These are phyloP conservation scores for Ataeniobius toweri DNA, from an alignment of 2,797 vertebrate species.

Conservation along the genomic window DNA sequence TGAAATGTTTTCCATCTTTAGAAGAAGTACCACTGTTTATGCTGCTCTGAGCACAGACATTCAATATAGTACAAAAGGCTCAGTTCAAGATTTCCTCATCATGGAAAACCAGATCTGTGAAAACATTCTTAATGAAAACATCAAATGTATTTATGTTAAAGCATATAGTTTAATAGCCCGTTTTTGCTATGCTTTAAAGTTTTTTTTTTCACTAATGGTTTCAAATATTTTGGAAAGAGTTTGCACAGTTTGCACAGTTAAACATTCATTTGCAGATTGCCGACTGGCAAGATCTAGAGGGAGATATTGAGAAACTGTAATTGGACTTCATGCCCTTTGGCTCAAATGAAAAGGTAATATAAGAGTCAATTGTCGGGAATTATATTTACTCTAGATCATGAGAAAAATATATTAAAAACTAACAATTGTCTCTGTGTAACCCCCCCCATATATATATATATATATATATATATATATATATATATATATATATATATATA, in stretches of 20 bases:
- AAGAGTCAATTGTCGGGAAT: constrained; percentile 63
- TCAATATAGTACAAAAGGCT: constrained; percentile 49
- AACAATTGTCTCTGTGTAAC: constrained; percentile 31
- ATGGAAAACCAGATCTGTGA: constrained; percentile 66
- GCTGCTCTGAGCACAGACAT: constrained; percentile 41
- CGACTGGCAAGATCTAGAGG: constrained; percentile 73
- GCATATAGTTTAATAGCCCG: constrained; percentile 72
- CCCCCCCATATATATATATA: not conserved
- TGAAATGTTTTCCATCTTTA: constrained; percentile 18
- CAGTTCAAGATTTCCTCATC: constrained; percentile 46
- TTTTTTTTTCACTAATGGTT: constrained; percentile 67
- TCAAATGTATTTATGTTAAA: constrained; percentile 68
- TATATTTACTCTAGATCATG: constrained; percentile 51
- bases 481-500: not conserved
- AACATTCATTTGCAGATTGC: constrained; percentile 78
- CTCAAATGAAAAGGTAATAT: constrained; percentile 69
- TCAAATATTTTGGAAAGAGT: constrained; percentile 76
- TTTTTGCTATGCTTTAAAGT: constrained; percentile 67
- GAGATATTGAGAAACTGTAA: constrained; percentile 76
- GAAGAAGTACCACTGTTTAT: constrained; percentile 30
- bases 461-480: not conserved
- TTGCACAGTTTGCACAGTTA: constrained; percentile 73
- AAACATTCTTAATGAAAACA: constrained; percentile 71
- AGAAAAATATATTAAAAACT: constrained; percentile 39
- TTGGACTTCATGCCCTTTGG: constrained; percentile 75